Base-by-base conservation (phyloP, 2,797 vertebrate genomes). In the Orestias chungarensis region DNA sequence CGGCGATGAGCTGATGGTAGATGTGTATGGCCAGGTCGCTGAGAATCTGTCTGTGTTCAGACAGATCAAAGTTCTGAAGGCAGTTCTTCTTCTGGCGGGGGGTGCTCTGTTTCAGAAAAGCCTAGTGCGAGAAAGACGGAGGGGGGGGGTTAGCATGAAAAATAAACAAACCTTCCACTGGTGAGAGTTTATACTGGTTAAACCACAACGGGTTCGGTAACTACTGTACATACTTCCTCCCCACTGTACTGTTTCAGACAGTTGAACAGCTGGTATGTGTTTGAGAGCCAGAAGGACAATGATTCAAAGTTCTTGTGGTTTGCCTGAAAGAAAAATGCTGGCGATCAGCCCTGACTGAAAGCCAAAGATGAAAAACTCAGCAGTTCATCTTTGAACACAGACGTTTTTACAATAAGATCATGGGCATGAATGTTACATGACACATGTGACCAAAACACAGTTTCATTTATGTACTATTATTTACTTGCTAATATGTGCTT, bases 201-300 rank as follows among this genome's bases (percentile, higher is more conserved):
- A 66, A 73, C 25, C 1, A 71, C 47, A 38, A 50, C 9, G 61
- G n/a, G 27, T 43, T 18, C 20, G 31, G 66, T 17, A 3, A 49
- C 66, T 14, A 50, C 81, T 49, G n/a, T n/a, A n/a, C n/a, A n/a
- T 91, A 99, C 98, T 96, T 99, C 96, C 82, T 99, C 98, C 1
- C 98, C 98, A 0, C 98, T 99, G 94, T 99, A 99, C 78, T 99
- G 97, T 89, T 98, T 99, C 89, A 99, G 91, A 87, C 96, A 98
- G 88, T 99, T 99, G 78, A 99, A 96, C 83, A 99, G 94, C 86
- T 96, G 94, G 14, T 94, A 96, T 0, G 94, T 95, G 84, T 99
- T 99, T 44, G 97, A 97, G 65, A 99, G 95, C 97, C 98, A 99
- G 80, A 99, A 99, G 0, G 97, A 98, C 83, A 98, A 75, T 85